phyloP scores from a whole-genome alignment of 2,888 invertebrate genomes.

The Tortricodes alternella region DNA sequence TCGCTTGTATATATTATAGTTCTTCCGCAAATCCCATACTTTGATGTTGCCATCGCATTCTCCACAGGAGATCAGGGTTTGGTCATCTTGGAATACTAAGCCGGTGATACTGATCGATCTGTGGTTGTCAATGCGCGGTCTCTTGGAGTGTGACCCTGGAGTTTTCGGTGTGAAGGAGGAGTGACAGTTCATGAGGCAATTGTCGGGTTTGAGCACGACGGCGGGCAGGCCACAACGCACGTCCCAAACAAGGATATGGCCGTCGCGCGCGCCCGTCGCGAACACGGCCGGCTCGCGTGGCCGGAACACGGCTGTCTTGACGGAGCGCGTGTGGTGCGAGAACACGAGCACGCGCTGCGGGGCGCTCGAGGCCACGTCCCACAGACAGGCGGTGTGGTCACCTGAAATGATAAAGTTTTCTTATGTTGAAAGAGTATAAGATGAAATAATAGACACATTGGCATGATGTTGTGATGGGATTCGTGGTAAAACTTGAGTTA shows the following conservation, averaged over 20 bases:
- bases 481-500: no score
- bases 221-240: slow-evolving; percentile 64
- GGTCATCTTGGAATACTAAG: slow-evolving; percentile 90
- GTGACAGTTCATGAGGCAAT: slow-evolving; percentile 87
- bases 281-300: slow-evolving; percentile 88
- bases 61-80: slow-evolving; percentile 91
- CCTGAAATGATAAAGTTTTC: slow-evolving; percentile 67
- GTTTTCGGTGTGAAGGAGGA: slow-evolving; percentile 71
- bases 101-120: slow-evolving; percentile 91
- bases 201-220: slow-evolving; percentile 85
- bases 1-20: slow-evolving; percentile 86
- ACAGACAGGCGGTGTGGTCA: slow-evolving; percentile 91
- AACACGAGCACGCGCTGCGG: slow-evolving; percentile 82
- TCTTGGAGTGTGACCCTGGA: slow-evolving; percentile 77
- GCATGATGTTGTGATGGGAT: neutral
- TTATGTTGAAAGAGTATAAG: neutral
- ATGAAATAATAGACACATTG: neutral
- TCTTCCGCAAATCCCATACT: slow-evolving; percentile 93
- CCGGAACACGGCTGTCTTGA: slow-evolving; percentile 91
- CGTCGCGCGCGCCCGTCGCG: slow-evolving; percentile 94
- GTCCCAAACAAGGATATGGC: slow-evolving; percentile 71
- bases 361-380: slow-evolving; percentile 85
- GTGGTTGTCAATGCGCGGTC: slow-evolving; percentile 71
- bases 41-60: slow-evolving; percentile 94
- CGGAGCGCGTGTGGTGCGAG: slow-evolving; percentile 89